phyloP scores from a whole-genome alignment of 2,797 vertebrate species.

The Champsocephalus esox region DNA sequence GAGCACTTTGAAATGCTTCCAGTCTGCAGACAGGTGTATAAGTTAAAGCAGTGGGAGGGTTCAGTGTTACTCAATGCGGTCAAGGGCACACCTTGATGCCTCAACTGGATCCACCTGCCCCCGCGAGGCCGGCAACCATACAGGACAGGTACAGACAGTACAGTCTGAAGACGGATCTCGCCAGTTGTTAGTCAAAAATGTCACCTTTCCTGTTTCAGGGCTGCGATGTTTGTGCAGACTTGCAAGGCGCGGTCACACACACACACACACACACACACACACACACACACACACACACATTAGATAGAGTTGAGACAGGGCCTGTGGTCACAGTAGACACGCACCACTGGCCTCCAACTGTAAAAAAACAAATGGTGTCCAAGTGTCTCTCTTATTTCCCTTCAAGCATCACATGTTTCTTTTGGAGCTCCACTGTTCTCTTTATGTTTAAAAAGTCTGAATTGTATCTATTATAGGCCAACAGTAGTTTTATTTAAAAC shows the following conservation, averaged over 20 bases:
- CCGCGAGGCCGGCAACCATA: conserved; percentile 60
- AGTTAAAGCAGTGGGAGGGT: conserved; percentile 16
- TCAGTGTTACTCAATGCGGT: conserved; percentile 74
- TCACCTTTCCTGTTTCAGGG: conserved; percentile 89
- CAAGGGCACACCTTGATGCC: conserved; percentile 74
- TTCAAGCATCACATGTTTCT: not conserved
- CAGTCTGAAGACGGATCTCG: conserved; percentile 82
- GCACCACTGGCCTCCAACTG: conserved; percentile 71
- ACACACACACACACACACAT: conserved; percentile 16
- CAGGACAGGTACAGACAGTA: conserved; percentile 88
- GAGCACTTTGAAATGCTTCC: conserved; percentile 5
- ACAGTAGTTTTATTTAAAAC: not conserved
- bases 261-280: conserved; percentile 30
- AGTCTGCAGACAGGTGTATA: conserved; percentile 7
- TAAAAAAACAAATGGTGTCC: conserved; percentile 41
- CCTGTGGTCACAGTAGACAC: conserved; percentile 85
- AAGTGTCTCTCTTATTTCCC: conserved; percentile 53
- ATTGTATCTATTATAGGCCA: not conserved
- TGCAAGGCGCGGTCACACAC: conserved; percentile 82
- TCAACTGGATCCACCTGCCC: conserved; percentile 80
- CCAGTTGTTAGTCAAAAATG: conserved; percentile 88
- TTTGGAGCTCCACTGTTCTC: not conserved
- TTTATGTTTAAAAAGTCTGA: not conserved
- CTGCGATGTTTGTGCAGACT: conserved; percentile 86
- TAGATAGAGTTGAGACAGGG: conserved; percentile 62